These are phyloP conservation scores for Tiphia femorata DNA, from an alignment of 2,888 invertebrate species.

Conservation along the genomic window DNA sequence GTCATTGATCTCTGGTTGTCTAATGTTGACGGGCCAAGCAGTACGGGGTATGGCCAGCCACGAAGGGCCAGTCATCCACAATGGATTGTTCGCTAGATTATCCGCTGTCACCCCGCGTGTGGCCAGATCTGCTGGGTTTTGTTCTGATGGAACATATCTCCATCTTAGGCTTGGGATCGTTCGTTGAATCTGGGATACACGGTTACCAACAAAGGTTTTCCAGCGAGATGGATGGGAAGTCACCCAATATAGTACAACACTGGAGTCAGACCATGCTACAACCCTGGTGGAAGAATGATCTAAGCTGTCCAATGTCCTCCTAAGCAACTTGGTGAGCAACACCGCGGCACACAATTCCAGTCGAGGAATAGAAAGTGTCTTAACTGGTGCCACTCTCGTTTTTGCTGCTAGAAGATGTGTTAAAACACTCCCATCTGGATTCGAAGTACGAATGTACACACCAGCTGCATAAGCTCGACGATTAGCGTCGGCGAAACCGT, in stretches of 20 bases:
- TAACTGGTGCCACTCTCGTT: constrained; percentile 1
- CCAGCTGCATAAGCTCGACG: neutral
- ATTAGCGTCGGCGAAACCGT: neutral
- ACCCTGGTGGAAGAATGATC: too few species aligned
- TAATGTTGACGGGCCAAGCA: neutral
- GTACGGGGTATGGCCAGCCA: neutral
- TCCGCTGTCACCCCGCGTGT: neutral
- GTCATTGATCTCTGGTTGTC: neutral
- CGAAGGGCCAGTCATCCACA: constrained; percentile 1
- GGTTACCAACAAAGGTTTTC: constrained; percentile 4
- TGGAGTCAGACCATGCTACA: constrained; percentile 1
- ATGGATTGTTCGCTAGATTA: neutral
- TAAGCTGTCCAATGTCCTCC: neutral
- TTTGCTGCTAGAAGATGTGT: neutral
- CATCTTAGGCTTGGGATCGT: neutral
- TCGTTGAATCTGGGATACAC: neutral
- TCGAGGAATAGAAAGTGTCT: neutral
- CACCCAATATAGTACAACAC: constrained; percentile 2
- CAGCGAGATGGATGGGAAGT: neutral
- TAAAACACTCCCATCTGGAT: too few species aligned
- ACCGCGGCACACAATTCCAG: constrained; percentile 6
- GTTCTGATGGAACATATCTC: neutral
- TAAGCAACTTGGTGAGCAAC: neutral
- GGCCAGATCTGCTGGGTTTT: constrained; percentile 2
- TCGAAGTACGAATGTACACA: neutral